Evolutionary conservation across 2,113 vertebrate species (phyloP), one percentile per base, ranked within the genome.

Genomic region (Equus quagga): DNA sequence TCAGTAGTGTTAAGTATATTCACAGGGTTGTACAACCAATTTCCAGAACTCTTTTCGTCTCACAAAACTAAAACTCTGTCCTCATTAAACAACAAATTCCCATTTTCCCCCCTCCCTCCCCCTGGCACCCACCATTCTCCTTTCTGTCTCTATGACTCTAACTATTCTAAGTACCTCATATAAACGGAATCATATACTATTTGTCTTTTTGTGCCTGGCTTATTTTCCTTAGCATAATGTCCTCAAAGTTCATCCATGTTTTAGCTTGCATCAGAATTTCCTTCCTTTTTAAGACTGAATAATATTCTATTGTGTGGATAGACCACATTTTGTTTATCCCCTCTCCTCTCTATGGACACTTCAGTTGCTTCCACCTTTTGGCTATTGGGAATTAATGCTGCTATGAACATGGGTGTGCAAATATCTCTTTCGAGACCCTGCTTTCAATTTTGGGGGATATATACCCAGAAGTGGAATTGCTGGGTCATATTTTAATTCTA

Each of bases 211-310:
- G 21, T 78, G n/a, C 49, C 56, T 70, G 88, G 36, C 24, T 88
- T 75, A 26, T 86, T 76, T 76, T 44, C 64, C 33, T 46, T 33
- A 76, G 60, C 11, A 60, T n/a, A 44, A 56, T 81, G 6, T 86
- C 83, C 49, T 89, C 67, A 93, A 44, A 31, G 19, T 67, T 58
- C 86, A 94, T 49, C 31, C 31, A 56, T 49, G 19, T 54, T 67
- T 19, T 83, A 79, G 33, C 51, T 51, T 67, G 58, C 67, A 19
- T 64, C 62, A 81, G 62, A 79, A 73, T 89, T 72, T 76, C 54
- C 31, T 96, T 90, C 36, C 33, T 90, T 90, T 72, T 70, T 36
- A 88, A 96, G 46, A 36, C 49, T 58, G 28, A 79, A 41, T 80
- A 56, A 67, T 75, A 60, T 54, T 44, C 15, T 33, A 60, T 54